These are phyloP conservation scores for Rallus limicola DNA, from an alignment of 2,113 vertebrate genomes.

Conservation along the genomic window DNA sequence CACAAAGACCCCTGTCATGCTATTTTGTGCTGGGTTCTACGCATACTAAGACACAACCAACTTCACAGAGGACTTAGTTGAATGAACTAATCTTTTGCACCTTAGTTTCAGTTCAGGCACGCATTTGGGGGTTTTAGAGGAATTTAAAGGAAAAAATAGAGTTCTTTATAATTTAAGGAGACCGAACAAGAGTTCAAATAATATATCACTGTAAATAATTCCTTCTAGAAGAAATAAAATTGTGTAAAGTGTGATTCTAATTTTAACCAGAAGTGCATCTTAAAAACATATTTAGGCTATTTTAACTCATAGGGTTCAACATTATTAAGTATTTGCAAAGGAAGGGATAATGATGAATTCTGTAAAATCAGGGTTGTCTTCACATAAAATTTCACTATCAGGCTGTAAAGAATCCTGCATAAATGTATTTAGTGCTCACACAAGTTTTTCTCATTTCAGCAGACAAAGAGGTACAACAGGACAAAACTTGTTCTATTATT, in stretches of 20 bases:
- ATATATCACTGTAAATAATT: constrained; percentile 8
- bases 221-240: constrained; percentile 51
- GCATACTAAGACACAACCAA: constrained; percentile 17
- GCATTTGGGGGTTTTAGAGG: constrained; percentile 29
- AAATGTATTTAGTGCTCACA: not conserved
- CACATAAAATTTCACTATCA: not conserved
- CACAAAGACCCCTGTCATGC: constrained; percentile 40
- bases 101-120: constrained; percentile 22
- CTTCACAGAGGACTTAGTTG: constrained; percentile 14
- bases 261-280: not conserved
- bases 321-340: not conserved
- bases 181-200: constrained; percentile 53
- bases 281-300: not conserved
- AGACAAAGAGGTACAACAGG: not conserved
- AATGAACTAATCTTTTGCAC: constrained; percentile 48
- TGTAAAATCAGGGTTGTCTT: not conserved
- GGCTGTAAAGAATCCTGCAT: not conserved
- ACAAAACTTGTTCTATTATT: not conserved
- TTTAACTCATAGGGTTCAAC: not conserved
- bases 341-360: not conserved
- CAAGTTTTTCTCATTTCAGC: not conserved
- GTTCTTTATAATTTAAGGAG: constrained; percentile 39
- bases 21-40: constrained; percentile 5
- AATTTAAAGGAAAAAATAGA: constrained; percentile 55
- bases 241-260: not conserved